A percentile compares a stretch with the other conserved stretches of the same genome.
Evolutionary conservation across 2,888 invertebrate genomes (phyloP).

Genomic region (Sycophila texana): DNA sequence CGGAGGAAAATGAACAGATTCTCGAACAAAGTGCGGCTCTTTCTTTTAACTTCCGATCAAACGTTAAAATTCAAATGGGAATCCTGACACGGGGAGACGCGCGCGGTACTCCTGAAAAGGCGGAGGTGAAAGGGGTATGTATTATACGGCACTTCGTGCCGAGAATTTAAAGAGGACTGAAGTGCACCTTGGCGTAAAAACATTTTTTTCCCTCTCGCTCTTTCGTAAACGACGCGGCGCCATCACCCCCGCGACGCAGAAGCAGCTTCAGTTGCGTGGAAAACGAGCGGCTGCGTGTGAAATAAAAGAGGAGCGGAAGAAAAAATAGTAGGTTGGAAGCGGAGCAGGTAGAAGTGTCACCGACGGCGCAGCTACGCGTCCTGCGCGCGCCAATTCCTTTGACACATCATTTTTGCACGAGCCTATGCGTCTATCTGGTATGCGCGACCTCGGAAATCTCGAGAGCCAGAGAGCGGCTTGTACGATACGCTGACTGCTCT

Average conservation of each 20-base stretch:
- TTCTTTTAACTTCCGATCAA: conserved; percentile 46
- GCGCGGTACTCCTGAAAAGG: background rate
- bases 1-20: too few species aligned
- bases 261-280: conserved; percentile 10
- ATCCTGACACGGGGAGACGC: conserved; percentile 60
- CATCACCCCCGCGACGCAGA: conserved; percentile 11
- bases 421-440: background rate
- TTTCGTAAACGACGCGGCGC: background rate
- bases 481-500: background rate
- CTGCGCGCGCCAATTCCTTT: conserved; percentile 39
- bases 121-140: background rate
- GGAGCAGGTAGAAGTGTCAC: background rate
- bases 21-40: conserved; percentile 4
- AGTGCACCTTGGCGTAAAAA: conserved; percentile 31
- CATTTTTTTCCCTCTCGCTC: conserved; percentile 20
- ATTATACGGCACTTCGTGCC: conserved; percentile 2
- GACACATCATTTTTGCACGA: conserved; percentile 54
- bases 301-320: background rate
- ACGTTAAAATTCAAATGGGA: conserved; percentile 65
- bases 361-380: background rate
- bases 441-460: background rate
- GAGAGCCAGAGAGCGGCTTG: background rate
- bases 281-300: background rate
- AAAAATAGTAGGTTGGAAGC: background rate
- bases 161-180: conserved; percentile 55